Conservation (phyloP, 1,140 invertebrate genomes). For the Aphaenogaster ashmeadi region DNA sequence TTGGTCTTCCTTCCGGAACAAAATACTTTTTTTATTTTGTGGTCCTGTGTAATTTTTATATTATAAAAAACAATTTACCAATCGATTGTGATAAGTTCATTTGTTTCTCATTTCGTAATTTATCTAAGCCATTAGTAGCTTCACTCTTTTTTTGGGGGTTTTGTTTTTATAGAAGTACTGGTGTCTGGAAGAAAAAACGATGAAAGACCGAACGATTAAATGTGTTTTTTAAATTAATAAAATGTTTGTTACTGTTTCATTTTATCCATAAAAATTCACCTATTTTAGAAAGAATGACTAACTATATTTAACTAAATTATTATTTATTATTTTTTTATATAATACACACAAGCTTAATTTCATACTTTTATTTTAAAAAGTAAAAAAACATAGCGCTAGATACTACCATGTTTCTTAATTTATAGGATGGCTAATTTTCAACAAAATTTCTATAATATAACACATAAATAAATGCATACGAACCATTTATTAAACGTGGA, state of each 20-base stretch:
- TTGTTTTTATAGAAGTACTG: neutral
- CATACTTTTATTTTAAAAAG: no score
- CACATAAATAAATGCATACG: slow-evolving; percentile 1
- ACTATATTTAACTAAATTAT: no score
- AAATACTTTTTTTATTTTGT: no score
- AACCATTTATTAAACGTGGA: slow-evolving; percentile 9
- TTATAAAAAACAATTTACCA: slow-evolving; percentile 8
- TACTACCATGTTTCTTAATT: no score
- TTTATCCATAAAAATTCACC: neutral
- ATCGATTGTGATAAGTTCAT: neutral
- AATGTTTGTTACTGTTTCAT: neutral
- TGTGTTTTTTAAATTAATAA: neutral
- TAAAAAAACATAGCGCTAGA: no score
- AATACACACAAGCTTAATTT: no score
- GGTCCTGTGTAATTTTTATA: neutral
- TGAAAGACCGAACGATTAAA: neutral
- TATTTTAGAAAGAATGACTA: no score
- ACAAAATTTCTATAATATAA: no score
- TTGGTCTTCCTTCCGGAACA: no score
- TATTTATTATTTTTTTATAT: no score
- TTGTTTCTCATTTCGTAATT: neutral
- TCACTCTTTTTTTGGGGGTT: neutral
- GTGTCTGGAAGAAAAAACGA: neutral
- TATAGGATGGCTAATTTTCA: no score
- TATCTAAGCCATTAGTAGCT: neutral